These are phyloP conservation scores for Dipodomys stephensi DNA, from an alignment of 2,113 vertebrate genomes.

Conservation along the genomic window DNA sequence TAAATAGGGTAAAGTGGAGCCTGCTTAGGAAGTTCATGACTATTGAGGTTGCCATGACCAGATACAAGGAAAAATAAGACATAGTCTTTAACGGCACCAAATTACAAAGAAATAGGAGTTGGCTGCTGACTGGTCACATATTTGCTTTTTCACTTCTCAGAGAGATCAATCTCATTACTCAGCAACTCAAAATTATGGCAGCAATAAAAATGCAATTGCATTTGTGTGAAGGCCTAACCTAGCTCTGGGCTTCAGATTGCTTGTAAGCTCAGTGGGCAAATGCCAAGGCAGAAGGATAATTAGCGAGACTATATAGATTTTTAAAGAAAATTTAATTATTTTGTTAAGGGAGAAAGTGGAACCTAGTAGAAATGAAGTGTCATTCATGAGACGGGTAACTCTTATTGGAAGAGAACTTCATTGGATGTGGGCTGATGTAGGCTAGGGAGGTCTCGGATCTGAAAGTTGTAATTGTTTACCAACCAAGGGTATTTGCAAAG, in stretches of 20 bases:
- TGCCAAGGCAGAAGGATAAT: constrained; percentile 80
- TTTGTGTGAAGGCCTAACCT: constrained; percentile 74
- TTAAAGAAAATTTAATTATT: constrained; percentile 74
- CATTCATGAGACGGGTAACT: constrained; percentile 71
- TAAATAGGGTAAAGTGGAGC: background rate
- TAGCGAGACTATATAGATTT: constrained; percentile 79
- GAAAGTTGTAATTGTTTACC: background rate
- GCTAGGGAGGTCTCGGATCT: background rate
- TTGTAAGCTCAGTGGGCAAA: constrained; percentile 70
- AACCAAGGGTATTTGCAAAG: background rate
- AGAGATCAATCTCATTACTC: constrained; percentile 69
- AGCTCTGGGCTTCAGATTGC: constrained; percentile 70
- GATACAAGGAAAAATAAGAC: constrained; percentile 59
- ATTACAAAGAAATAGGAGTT: constrained; percentile 58
- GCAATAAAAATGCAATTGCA: constrained; percentile 84
- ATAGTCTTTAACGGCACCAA: background rate
- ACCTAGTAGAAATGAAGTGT: constrained; percentile 72
- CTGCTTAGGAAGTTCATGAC: background rate
- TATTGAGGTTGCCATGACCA: constrained; percentile 29
- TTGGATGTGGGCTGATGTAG: background rate
- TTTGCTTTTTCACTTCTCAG: constrained; percentile 76
- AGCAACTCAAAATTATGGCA: constrained; percentile 76
- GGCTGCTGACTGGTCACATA: constrained; percentile 5
- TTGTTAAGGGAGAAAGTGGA: constrained; percentile 82
- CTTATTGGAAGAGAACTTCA: constrained; percentile 68